These are phyloP conservation scores for Ceratoteleas bidentatus DNA, from an alignment of 1,140 invertebrate genomes.

Conservation along the genomic window DNA sequence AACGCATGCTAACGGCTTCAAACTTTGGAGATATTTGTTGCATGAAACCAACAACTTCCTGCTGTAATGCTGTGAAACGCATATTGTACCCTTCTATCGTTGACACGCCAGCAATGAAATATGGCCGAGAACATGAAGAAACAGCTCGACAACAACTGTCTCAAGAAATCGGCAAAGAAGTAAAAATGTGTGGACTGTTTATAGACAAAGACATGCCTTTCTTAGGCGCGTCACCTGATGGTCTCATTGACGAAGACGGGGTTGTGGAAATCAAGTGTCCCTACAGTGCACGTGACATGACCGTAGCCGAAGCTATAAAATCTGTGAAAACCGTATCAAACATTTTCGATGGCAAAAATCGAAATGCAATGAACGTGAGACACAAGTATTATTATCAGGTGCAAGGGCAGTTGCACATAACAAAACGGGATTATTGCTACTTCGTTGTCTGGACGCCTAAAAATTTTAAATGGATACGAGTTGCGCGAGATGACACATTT, in stretches of 20 bases:
- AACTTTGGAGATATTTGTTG: too few relatives aligned
- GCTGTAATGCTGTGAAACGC: too few relatives aligned
- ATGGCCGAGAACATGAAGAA: constrained; percentile 69
- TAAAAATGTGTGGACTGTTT: constrained; percentile 75
- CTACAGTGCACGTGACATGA: constrained; percentile 23
- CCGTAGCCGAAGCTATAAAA: constrained; percentile 27
- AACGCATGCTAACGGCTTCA: too few relatives aligned
- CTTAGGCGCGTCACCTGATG: constrained; percentile 76
- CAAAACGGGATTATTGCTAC: constrained; percentile 42
- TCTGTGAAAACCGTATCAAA: constrained; percentile 48
- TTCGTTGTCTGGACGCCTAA: constrained; percentile 50
- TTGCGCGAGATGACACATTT: constrained; percentile 29
- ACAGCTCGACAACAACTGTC: constrained; percentile 63
- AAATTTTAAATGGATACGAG: constrained; percentile 23
- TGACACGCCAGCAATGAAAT: constrained; percentile 46
- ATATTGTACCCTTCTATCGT: too few relatives aligned
- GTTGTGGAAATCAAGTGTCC: constrained; percentile 75
- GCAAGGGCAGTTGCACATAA: constrained; percentile 67
- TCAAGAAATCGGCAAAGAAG: constrained; percentile 54
- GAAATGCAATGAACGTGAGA: too few relatives aligned
- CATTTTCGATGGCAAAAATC: too few relatives aligned
- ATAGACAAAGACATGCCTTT: constrained; percentile 69
- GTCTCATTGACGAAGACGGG: constrained; percentile 70
- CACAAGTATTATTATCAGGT: constrained; percentile 69
- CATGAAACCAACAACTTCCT: too few relatives aligned